phyloP scores from a whole-genome alignment of 2,888 invertebrate genomes.

The Seira musarum region DNA sequence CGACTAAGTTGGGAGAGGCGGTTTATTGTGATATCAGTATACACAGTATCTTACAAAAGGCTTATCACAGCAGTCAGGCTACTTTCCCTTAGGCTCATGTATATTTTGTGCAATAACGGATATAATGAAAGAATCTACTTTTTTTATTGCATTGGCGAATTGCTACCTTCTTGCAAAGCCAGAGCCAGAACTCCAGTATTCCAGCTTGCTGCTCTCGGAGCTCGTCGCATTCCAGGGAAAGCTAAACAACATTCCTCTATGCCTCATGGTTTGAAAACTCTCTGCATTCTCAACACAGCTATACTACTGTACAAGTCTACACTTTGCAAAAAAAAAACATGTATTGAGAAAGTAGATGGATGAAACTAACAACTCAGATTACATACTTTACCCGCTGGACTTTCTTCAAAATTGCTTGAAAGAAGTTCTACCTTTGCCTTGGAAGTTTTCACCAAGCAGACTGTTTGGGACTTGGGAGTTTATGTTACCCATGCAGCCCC shows the following conservation, averaged over 20 bases:
- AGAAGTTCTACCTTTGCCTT: neutral
- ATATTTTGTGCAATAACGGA: neutral
- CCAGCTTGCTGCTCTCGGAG: neutral
- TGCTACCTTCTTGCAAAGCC: slow-evolving; percentile 29
- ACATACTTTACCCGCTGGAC: neutral
- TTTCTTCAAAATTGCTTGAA: neutral
- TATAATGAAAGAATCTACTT: neutral
- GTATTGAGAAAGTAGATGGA: neutral
- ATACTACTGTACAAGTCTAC: too few species aligned
- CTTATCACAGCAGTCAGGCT: too few species aligned
- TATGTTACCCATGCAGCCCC: too few species aligned
- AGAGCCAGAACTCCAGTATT: neutral
- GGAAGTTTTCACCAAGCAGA: too few species aligned
- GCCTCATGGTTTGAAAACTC: neutral
- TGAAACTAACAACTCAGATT: too few species aligned
- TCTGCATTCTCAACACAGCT: too few species aligned
- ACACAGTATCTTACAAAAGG: neutral
- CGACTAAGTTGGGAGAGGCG: slow-evolving; percentile 47
- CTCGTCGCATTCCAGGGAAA: slow-evolving; percentile 10
- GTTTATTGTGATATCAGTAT: neutral
- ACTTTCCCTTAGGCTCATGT: neutral
- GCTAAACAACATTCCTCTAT: too few species aligned
- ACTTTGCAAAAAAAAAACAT: neutral
- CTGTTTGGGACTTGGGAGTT: neutral
- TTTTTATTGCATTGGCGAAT: slow-evolving; percentile 37